A percentile compares a stretch with the other conserved stretches of the same genome.
Evolutionary conservation across 2,113 vertebrate genomes (phyloP).

Genomic region (Upupa epops): DNA sequence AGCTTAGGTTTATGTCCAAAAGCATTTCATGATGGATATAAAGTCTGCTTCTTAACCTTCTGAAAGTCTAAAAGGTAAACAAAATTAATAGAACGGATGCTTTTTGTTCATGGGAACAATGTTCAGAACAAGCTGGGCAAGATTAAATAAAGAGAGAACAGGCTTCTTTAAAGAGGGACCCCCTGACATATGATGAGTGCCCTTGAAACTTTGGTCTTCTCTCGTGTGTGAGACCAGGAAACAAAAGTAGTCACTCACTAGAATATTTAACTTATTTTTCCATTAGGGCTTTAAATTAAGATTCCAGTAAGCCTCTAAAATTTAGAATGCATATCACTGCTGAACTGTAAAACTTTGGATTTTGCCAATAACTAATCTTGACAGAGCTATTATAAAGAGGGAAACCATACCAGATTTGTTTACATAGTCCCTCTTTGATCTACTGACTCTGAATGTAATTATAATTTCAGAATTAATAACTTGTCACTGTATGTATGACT

Average conservation of each 20-base stretch:
- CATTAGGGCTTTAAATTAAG: not conserved
- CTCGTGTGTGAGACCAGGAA: not conserved
- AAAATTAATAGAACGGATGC: not conserved
- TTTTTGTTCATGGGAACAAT: not conserved
- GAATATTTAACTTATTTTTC: not conserved
- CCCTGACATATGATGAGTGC: not conserved
- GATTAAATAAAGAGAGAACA: not conserved
- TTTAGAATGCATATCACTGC: not conserved
- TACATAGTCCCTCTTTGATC: conserved; percentile 40
- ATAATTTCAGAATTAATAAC: conserved; percentile 43
- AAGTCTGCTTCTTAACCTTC: not conserved
- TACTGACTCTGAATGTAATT: conserved; percentile 53
- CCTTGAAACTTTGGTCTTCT: not conserved
- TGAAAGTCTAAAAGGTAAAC: not conserved
- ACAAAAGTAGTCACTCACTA: not conserved
- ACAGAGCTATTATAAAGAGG: conserved; percentile 37
- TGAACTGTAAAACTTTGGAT: conserved; percentile 17
- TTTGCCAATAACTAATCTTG: conserved; percentile 10
- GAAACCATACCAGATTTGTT: conserved; percentile 35
- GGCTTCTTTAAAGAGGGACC: not conserved
- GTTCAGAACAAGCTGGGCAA: not conserved
- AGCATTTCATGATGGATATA: not conserved
- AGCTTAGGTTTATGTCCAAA: not conserved
- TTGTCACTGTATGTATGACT: conserved; percentile 1
- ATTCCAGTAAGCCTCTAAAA: not conserved